Base-by-base conservation (phyloP, 1,140 invertebrate genomes). In the Globodera rostochiensis region DNA sequence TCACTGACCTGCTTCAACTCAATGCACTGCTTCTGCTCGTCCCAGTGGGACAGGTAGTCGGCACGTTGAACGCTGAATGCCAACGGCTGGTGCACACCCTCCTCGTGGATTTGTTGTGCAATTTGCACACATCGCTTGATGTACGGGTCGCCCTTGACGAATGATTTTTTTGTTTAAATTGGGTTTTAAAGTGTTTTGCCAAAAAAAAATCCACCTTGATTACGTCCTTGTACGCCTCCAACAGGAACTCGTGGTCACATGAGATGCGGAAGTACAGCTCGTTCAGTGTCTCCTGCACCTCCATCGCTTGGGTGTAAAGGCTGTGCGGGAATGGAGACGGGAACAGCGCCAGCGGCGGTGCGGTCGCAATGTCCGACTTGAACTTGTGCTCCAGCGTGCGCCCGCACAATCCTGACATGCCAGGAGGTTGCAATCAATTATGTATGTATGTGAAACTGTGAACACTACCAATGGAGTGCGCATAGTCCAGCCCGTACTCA, bases 201-300 rank as follows among this genome's bases (percentile, higher is more conserved):
- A 36, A 36, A 36, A 36, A 36, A 36, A 36, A 36, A 4, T 74
- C 88, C 4, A 81, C 80, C 69, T 89, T 83, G 60, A 87, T 80
- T 7, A 89, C 88, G 64, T 90, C 84, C 57, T 80, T 76, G 70
- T 89, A 88, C 53, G 84, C 79, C 36, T 88, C 74, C 19, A 86
- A 77, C 19, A 89, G 80, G 49, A 89, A 89, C 50, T 89, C 88
- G 64, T 78, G 80, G 78, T 90, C 87, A 71, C 79, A 88, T 13
- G 88, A 84, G 21, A 90, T 84, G 11, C 79, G 69, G 79, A 87
- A 88, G 66, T 89, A 89, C 9, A 88, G 74, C 25, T 64, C 53
- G 79, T 87, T 90, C 57, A 89, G 57, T 36, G 87, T 85, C 36
- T 85, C 66, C 75, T 88, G 88, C 36, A 88, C 86, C 21, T 85